Evolutionary conservation across 2,888 invertebrate genomes (phyloP), one percentile per base, ranked within the genome.

Genomic region (Labia minor): DNA sequence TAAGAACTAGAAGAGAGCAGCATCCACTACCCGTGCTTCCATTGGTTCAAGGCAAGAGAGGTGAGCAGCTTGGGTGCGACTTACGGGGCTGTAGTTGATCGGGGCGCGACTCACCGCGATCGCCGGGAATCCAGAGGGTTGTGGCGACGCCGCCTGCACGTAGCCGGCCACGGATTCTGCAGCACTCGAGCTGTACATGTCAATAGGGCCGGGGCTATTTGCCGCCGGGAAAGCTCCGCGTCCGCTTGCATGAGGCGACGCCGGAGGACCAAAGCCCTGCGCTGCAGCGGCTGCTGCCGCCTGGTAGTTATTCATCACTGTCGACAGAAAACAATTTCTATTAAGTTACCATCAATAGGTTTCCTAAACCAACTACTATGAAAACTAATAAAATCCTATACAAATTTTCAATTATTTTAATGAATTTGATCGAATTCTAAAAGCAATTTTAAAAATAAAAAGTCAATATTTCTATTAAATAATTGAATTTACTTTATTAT

Each of bases 301-400:
- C 77, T 91, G 91, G 81, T 95, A 95, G 85, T 93, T 95, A 85
- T 92, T 93, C 91, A 95, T 94, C 82, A 95, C 95, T 92, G 89
- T 73, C 85, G 33, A 11, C 6, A n/a, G n/a, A n/a, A n/a, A n/a
- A n/a, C n/a, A n/a, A n/a, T n/a, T n/a, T n/a, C n/a, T n/a, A n/a
- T n/a, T n/a, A n/a, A n/a, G n/a, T n/a, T n/a, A n/a, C n/a, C n/a
- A n/a, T n/a, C n/a, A n/a, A n/a, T n/a, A n/a, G n/a, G n/a, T n/a
- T n/a, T n/a, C n/a, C n/a, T n/a, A n/a, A n/a, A n/a, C n/a, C n/a
- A n/a, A n/a, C n/a, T n/a, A n/a, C n/a, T n/a, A n/a, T n/a, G n/a
- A n/a, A n/a, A n/a, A n/a, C n/a, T n/a, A n/a, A n/a, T n/a, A n/a
- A n/a, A n/a, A n/a, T n/a, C n/a, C n/a, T n/a, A n/a, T n/a, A n/a